Base-by-base conservation (phyloP, 1,140 invertebrate genomes). In the Papilio machaon region DNA sequence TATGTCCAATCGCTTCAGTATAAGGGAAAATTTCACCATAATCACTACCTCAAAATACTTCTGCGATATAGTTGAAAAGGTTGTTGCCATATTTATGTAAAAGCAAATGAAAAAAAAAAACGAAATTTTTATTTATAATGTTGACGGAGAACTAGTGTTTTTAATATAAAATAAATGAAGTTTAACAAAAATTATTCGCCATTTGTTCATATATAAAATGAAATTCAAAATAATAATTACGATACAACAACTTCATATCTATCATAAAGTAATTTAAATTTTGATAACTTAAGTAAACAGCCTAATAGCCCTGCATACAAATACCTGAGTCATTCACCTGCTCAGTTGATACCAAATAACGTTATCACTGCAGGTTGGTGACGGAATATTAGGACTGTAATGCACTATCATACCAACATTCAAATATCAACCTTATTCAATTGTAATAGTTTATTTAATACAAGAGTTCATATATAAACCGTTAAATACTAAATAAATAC, bases 281-380 rank as follows among this genome's bases (percentile, higher is more conserved):
- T 82, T 82, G 87, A 87, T 90, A 88, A 82, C 80, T 80, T 80
- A 76, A 80, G 76, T 82, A 82, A 75, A 73, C 46, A 38, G 70
- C 73, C 84, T 86, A 88, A 88, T 85, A 83, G 70, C 64, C 54
- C 52, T 54, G 13, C 76, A 60, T 38, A 76, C 38, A 23, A 75
- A 75, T 19, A 60, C 54, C 85, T 82, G 84, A 89, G 85, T 87
- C 89, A 85, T 86, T 90, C 86, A 90, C 89, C 88, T 89, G 89
- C 60, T 80, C 70, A 87, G 86, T 84, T 88, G 85, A 89, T 90
- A 90, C 82, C 81, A 88, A 85, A 88, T 89, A 84, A 64, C 80
- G 79, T 85, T 87, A 88, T 90, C 88, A 83, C 19, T 46, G 85
- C 86, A 85, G 85, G 84, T 86, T 88, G 30, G 73, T 83, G 83